Base-by-base conservation (phyloP, 2,113 vertebrate genomes). In the Melanerpes formicivorus region DNA sequence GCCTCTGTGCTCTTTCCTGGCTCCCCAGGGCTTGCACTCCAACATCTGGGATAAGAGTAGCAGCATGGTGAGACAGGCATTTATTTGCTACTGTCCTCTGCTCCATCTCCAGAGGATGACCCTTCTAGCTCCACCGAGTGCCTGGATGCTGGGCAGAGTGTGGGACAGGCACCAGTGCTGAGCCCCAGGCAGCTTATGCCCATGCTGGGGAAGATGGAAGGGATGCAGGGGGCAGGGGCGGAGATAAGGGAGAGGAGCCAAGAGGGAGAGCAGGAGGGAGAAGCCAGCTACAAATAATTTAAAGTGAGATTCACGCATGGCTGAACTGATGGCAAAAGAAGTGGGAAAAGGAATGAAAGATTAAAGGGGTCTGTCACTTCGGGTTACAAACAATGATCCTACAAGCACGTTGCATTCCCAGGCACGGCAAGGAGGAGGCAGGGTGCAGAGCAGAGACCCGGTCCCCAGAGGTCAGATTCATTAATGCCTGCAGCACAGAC, bases 341-440 rank as follows among this genome's bases (percentile, higher is more conserved):
- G 98, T 98, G 98, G 98, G 98, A 98, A 98, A 98, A 98, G 97
- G 97, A 98, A 99, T 98, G 96, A 98, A 99, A 98, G 98, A 98
- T 99, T 98, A 97, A 99, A 98, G 97, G 98, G 98, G 97, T 98
- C 98, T 98, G 98, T 98, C 98, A 98, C 98, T 98, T 98, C 95
- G 30, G 97, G 97, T 98, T 98, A 98, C 96, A 97, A 97, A 97
- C 84, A 95, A 94, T 66, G 80, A 98, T 98, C 97, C 97, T 89
- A 97, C 93, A 94, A 97, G 98, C 97, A 97, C 96, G 90, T 95
- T 98, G 98, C 86, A 18, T 97, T 97, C 91, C 81, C 97, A 96
- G 97, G 98, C 97, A 97, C 32, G 21, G 95, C 81, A 91, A 95
- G 97, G 97, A 98, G 97, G 97, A 96, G 95, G 97, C 96, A 98